These are phyloP conservation scores for Oscheius sp. DNA, from an alignment of 1,140 invertebrate genomes.

Conservation along the genomic window DNA sequence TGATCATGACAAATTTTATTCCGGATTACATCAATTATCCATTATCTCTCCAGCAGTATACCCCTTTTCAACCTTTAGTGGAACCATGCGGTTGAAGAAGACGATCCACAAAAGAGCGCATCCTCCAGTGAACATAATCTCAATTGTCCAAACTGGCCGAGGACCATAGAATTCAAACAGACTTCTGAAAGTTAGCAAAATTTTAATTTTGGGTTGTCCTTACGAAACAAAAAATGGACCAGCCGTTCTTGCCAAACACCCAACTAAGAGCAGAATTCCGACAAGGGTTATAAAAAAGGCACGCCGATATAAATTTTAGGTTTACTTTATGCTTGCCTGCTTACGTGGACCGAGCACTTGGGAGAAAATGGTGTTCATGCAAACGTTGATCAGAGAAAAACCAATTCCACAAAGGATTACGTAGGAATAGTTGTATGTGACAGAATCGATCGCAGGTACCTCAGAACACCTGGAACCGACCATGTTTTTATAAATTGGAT, in stretches of 20 bases:
- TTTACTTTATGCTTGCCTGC: not conserved
- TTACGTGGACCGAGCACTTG: constrained; percentile 17
- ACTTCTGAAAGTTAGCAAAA: not conserved
- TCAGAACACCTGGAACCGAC: constrained; percentile 1
- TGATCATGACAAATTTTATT: no score
- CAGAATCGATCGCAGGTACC: constrained; percentile 15
- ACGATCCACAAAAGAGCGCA: constrained; percentile 20
- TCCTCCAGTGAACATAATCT: not conserved
- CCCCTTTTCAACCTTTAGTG: constrained; percentile 6
- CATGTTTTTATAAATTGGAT: not conserved
- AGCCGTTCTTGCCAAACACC: constrained; percentile 10
- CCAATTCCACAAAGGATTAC: not conserved
- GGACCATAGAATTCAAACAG: not conserved
- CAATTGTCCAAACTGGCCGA: constrained; percentile 1
- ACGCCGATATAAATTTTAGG: not conserved
- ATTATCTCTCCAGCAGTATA: not conserved
- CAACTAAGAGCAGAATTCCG: constrained; percentile 15
- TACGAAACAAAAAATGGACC: constrained; percentile 17
- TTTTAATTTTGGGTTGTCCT: not conserved
- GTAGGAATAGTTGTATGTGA: constrained; percentile 25
- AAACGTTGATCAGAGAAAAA: constrained; percentile 23
- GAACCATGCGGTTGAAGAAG: constrained; percentile 22
- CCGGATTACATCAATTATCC: no score
- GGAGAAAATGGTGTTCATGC: constrained; percentile 29
- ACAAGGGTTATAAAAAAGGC: not conserved